These are phyloP conservation scores for Melanargia galathea DNA, from an alignment of 2,888 invertebrate species.

Conservation along the genomic window DNA sequence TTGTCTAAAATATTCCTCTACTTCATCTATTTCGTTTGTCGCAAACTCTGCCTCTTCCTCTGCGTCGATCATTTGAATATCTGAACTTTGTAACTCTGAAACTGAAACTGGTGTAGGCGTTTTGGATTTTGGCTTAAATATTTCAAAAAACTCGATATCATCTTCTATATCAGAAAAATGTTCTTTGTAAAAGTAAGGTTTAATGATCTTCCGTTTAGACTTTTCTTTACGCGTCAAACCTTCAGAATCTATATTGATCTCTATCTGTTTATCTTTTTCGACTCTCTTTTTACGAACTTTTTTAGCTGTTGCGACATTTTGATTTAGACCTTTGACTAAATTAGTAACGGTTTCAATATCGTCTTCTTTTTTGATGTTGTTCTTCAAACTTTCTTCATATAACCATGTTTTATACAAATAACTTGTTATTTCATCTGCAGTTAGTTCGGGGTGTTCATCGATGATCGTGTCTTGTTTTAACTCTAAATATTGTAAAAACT, in stretches of 20 bases:
- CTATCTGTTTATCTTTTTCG: slow-evolving; percentile 49
- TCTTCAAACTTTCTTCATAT: slow-evolving; percentile 57
- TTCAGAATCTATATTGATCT: slow-evolving; percentile 32
- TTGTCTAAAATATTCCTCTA: slow-evolving; percentile 68
- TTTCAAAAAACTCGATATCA: slow-evolving; percentile 62
- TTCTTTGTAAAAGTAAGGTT: slow-evolving; percentile 66
- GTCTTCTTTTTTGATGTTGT: slow-evolving; percentile 52
- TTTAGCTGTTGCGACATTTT: slow-evolving; percentile 49
- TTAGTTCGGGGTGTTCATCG: slow-evolving; percentile 78
- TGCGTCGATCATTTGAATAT: slow-evolving; percentile 23
- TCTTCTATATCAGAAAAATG: slow-evolving; percentile 67
- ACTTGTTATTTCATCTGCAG: slow-evolving; percentile 68
- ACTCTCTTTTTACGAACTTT: slow-evolving; percentile 57
- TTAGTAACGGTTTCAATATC: slow-evolving; percentile 56
- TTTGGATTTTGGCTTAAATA: slow-evolving; percentile 60
- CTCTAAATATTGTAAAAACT: slow-evolving; percentile 77
- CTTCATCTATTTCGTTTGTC: slow-evolving; percentile 53
- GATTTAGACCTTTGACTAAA: slow-evolving; percentile 62
- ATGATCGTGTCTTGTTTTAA: slow-evolving; percentile 72
- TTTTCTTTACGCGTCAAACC: slow-evolving; percentile 57
- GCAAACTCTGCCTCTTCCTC: slow-evolving; percentile 34
- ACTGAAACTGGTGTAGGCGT: slow-evolving; percentile 14
- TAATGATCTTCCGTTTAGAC: slow-evolving; percentile 64
- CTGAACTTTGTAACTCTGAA: slow-evolving; percentile 11
- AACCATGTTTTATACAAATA: slow-evolving; percentile 80